phyloP scores from a whole-genome alignment of 1,140 invertebrate genomes.

The Drosophila insularis region DNA sequence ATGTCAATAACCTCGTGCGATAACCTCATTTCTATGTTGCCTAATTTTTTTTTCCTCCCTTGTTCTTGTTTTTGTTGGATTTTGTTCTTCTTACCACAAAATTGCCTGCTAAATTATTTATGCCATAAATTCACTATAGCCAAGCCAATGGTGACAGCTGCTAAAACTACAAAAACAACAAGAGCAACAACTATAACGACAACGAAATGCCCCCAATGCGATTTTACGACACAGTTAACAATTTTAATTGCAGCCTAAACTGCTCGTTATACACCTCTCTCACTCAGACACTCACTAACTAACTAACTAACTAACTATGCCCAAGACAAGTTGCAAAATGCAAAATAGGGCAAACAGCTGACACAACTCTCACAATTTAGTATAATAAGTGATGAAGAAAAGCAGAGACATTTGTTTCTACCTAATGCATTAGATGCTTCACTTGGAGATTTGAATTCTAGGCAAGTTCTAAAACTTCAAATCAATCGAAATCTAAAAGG shows the following conservation, averaged over 20 bases:
- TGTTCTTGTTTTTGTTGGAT: constrained; percentile 35
- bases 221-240: constrained; percentile 68
- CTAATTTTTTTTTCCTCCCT: constrained; percentile 13
- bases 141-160: constrained; percentile 31
- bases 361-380: constrained; percentile 38
- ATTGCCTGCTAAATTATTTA: constrained; percentile 65
- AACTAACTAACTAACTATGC: neutral
- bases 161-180: neutral
- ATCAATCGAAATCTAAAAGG: too few species aligned
- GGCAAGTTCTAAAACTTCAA: too few species aligned
- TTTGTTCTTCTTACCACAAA: constrained; percentile 39
- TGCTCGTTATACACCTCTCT: constrained; percentile 8
- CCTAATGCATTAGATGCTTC: neutral
- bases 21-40: constrained; percentile 34
- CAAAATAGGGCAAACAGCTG: constrained; percentile 65
- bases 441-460: neutral
- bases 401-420: neutral
- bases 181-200: constrained; percentile 8
- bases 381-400: constrained; percentile 12
- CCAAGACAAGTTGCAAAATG: constrained; percentile 33
- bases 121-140: constrained; percentile 30
- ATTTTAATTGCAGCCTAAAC: constrained; percentile 69
- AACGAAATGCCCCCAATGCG: constrained; percentile 42
- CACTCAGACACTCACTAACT: neutral
- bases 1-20: constrained; percentile 67